Base-by-base conservation (phyloP, 2,113 vertebrate species). In the Falco punctatus region DNA sequence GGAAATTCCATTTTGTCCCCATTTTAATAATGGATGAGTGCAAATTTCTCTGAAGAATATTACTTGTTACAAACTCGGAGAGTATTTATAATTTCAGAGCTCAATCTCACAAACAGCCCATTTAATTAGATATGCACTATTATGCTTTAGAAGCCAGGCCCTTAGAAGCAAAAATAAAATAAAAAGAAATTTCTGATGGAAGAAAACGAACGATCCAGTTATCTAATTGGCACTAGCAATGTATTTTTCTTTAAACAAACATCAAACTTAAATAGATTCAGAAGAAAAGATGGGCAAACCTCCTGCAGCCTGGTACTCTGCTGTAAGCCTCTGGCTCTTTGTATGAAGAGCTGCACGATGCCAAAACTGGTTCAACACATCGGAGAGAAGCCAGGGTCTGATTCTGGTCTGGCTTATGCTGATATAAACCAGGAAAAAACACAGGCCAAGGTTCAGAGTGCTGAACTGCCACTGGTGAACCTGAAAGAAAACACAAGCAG, bases 1-100 rank as follows among this genome's bases (percentile, higher is more conserved):
- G 17, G 35, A 57, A 91, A 73, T 46, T 51, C 49, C 33, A 18
- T 65, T 88, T 88, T 67, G 27, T 28, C 11, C 51, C 38, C 38
- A 7, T 83, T 88, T 88, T 71, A 48, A 58, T 96, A 81, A 35
- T 1, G 15, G 40, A 71, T 30, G 8, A 72, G 6, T 6, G 3
- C 23, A 94, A 62, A 92, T 77, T 72, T 89, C 38, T 89, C 54
- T 46, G 44, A 74, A 88, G 42, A 91, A 49, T 38, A 51, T 57
- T 30, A n/a, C 49, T 57, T 80, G 40, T 81, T 67, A 73, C 20
- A 66, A 67, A 70, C 33, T 80, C 61, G 92, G 57, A 38, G 21
- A 11, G 26, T 65, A 64, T 87, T 72, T 91, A 54, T 72, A 19
- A 88, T 94, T 95, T 69, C 12, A 44, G 72, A 35, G 48, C 54